Percentiles rank a stretch among this genome's conserved stretches.
Evolutionary conservation across 2,113 vertebrate species (phyloP).

Genomic region (Beaufortia kweichowensis): DNA sequence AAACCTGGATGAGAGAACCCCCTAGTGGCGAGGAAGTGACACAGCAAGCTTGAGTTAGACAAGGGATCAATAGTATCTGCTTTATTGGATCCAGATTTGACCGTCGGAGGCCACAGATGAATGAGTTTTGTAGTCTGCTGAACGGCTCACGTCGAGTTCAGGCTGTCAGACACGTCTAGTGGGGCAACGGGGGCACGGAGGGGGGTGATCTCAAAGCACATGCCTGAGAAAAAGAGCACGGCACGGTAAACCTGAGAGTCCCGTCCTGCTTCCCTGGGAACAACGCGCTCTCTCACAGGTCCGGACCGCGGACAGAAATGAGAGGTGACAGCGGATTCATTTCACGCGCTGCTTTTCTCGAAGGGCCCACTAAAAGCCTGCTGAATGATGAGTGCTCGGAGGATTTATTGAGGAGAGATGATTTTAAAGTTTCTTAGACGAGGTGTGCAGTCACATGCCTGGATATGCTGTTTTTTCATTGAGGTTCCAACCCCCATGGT

Average conservation of each 20-base stretch:
- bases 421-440: conserved; percentile 67
- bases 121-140: conserved; percentile 83
- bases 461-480: conserved; percentile 11
- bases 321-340: conserved; percentile 80
- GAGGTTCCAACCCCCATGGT: conserved; percentile 11
- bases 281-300: conserved; percentile 76
- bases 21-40: conserved; percentile 65
- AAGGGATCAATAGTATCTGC: conserved; percentile 72
- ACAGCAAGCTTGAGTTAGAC: conserved; percentile 22
- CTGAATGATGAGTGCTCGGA: conserved; percentile 75
- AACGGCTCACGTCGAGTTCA: conserved; percentile 78
- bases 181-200: conserved; percentile 43
- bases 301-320: conserved; percentile 69
- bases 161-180: conserved; percentile 79
- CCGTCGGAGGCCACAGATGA: conserved; percentile 79
- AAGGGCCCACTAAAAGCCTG: conserved; percentile 70
- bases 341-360: conserved; percentile 74
- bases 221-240: conserved; percentile 72
- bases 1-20: conserved; percentile 72
- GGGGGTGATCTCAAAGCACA: conserved; percentile 73
- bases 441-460: conserved; percentile 40
- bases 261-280: conserved; percentile 64
- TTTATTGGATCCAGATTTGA: conserved; percentile 84
- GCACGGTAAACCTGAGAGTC: conserved; percentile 75
- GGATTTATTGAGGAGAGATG: conserved; percentile 72